A percentile compares a stretch with the other conserved stretches of the same genome.
Conservation (phyloP, 2,797 vertebrate species). For the Miichthys miiuy region DNA sequence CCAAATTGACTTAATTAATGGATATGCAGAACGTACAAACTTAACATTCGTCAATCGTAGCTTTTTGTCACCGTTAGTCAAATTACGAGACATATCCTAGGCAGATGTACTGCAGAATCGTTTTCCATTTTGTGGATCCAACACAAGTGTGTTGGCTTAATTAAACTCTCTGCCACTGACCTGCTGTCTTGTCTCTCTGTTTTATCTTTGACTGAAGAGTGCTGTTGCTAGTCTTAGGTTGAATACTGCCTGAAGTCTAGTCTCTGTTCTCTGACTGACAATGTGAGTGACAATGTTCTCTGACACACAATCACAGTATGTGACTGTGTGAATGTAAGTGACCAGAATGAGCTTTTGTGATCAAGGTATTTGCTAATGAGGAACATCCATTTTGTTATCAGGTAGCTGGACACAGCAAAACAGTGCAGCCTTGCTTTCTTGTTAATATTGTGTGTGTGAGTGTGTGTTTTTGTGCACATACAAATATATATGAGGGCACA, state of each 20-base stretch:
- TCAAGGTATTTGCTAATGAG: conserved; percentile 52
- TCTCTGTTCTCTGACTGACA: conserved; percentile 15
- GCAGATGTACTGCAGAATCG: background rate
- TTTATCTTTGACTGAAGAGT: conserved; percentile 45
- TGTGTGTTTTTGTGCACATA: background rate
- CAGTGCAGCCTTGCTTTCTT: background rate
- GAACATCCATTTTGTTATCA: conserved; percentile 32
- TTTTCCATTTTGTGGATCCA: conserved; percentile 10
- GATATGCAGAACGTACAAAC: background rate
- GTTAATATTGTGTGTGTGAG: conserved; percentile 10
- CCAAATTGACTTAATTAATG: background rate
- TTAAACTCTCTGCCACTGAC: conserved; percentile 44
- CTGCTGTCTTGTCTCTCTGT: conserved; percentile 42
- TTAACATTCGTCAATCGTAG: background rate
- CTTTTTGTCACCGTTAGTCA: background rate
- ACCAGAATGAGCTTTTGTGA: conserved; percentile 43
- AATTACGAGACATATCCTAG: background rate
- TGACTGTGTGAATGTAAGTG: conserved; percentile 1
- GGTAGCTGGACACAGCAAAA: conserved; percentile 1
- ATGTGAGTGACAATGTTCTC: too few relatives aligned
- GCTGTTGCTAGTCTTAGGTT: conserved; percentile 25
- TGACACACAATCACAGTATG: too few relatives aligned
- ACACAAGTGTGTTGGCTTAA: conserved; percentile 22
- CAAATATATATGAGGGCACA: background rate
- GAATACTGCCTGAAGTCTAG: conserved; percentile 34